These are phyloP conservation scores for Leptothorax acervorum DNA, from an alignment of 2,888 invertebrate genomes.

Conservation along the genomic window DNA sequence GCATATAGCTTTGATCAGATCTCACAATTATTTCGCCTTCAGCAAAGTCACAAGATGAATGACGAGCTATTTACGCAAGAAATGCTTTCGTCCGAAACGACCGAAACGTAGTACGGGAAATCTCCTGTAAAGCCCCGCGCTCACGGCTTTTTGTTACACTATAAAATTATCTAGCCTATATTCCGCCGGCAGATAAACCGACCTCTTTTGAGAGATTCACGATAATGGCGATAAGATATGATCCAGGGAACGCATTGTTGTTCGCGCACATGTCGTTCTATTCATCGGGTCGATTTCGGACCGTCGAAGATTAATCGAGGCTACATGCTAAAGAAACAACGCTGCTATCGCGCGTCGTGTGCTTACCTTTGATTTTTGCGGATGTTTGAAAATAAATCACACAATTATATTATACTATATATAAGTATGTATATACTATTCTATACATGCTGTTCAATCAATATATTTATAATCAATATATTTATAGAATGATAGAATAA, in stretches of 20 bases:
- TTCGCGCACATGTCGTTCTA: conserved; percentile 66
- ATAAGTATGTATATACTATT: background rate
- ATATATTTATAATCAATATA: background rate
- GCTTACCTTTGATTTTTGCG: background rate
- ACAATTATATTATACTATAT: background rate
- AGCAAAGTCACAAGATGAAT: background rate
- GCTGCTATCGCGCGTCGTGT: background rate
- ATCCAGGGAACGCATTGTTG: conserved; percentile 69
- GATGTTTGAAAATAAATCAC: background rate
- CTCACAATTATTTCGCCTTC: background rate
- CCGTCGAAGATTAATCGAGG: conserved; percentile 14
- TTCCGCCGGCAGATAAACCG: conserved; percentile 65
- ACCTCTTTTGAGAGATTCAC: conserved; percentile 71
- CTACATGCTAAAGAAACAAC: background rate
- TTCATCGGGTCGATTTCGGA: conserved; percentile 64
- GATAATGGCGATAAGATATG: conserved; percentile 77
- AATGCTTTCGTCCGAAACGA: conserved; percentile 1
- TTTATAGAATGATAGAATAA: background rate
- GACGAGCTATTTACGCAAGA: background rate
- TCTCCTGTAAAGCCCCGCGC: background rate
- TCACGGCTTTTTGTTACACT: conserved; percentile 47
- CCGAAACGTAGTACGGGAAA: background rate
- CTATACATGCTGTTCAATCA: background rate
- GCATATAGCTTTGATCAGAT: background rate
- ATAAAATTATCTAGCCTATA: conserved; percentile 74